Evolutionary conservation across 2,797 vertebrate species (phyloP).

Genomic region (Sebastes iracundus): DNA sequence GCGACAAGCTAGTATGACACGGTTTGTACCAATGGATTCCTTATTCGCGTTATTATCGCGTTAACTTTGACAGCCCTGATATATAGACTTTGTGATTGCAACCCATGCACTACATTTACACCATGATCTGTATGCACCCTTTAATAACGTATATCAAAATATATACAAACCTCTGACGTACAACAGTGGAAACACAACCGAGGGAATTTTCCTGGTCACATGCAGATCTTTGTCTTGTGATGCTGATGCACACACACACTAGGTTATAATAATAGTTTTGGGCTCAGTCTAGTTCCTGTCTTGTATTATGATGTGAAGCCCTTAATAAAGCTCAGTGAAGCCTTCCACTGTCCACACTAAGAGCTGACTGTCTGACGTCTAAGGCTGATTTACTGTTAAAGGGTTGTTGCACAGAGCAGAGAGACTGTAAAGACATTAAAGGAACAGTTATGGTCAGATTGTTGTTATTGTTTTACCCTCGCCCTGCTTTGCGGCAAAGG

Average conservation of each 20-base stretch:
- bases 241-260: background rate
- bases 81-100: background rate
- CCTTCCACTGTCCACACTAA: too few relatives aligned
- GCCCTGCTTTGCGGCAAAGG: conserved; percentile 14
- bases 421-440: conserved; percentile 1
- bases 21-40: too few relatives aligned
- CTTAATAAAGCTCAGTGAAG: conserved; percentile 7
- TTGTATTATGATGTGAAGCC: conserved; percentile 16
- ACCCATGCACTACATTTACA: background rate
- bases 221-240: conserved; percentile 26
- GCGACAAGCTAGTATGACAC: too few relatives aligned
- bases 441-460: background rate
- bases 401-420: background rate
- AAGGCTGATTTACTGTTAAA: background rate
- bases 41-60: rapidly evolving
- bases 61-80: too few relatives aligned
- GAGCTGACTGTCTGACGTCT: background rate
- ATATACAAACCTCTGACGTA: background rate
- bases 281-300: conserved; percentile 10
- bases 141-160: background rate
- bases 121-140: background rate
- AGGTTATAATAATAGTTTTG: conserved; percentile 24
- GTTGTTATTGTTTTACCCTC: background rate
- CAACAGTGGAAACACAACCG: background rate
- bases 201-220: background rate